Conservation (phyloP, 2,888 invertebrate species). For the Sialis fuliginosa region DNA sequence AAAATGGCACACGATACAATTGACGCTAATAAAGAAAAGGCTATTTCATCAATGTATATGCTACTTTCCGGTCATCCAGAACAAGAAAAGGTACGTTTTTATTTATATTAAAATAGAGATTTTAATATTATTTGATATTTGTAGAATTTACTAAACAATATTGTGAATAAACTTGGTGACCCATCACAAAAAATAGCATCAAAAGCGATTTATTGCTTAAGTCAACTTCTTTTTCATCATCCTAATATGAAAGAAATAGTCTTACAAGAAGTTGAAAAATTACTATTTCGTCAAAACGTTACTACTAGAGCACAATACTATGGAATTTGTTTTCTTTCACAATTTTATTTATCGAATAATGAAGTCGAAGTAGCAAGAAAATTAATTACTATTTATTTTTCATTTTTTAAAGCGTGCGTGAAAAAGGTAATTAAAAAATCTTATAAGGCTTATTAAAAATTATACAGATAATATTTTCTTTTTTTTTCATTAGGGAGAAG, state of each 20-base stretch:
- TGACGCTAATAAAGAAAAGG: constrained; percentile 64
- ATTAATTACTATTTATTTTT: constrained; percentile 82
- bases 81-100: constrained; percentile 50
- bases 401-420: constrained; percentile 84
- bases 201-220: constrained; percentile 70
- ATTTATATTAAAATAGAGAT: not conserved
- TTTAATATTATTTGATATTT: constrained; percentile 5
- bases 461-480: not conserved
- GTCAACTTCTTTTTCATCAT: constrained; percentile 65
- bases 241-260: constrained; percentile 86
- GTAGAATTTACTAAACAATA: constrained; percentile 52
- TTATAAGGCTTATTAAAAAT: not conserved
- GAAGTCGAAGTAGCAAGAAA: constrained; percentile 62
- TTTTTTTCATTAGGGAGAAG: constrained; percentile 37
- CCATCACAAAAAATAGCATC: constrained; percentile 76
- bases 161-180: constrained; percentile 94
- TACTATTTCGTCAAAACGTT: constrained; percentile 73
- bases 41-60: constrained; percentile 55
- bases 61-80: constrained; percentile 64
- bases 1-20: constrained; percentile 61
- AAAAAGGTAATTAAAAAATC: constrained; percentile 40
- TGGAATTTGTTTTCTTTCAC: constrained; percentile 78
- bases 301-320: constrained; percentile 79
- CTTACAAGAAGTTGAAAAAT: constrained; percentile 71
- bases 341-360: constrained; percentile 57